These are phyloP conservation scores for Hemitrygon akajei DNA, from an alignment of 2,797 vertebrate genomes.

Conservation along the genomic window DNA sequence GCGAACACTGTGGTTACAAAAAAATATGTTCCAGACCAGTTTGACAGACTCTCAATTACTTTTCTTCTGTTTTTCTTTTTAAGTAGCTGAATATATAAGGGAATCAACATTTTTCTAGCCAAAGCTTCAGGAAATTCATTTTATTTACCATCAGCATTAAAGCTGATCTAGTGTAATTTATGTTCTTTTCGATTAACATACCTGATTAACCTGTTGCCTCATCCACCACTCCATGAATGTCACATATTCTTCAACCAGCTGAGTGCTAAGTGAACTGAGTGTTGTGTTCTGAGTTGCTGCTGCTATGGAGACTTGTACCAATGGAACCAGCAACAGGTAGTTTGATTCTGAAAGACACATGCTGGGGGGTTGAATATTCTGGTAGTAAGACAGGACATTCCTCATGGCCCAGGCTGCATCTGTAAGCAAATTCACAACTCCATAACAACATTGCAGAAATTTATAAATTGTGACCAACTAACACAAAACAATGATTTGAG, in stretches of 20 bases:
- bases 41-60: too few species aligned
- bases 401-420: constrained; percentile 41
- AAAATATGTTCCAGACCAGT: too few species aligned
- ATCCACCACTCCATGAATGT: constrained; percentile 40
- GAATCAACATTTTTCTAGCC: not conserved
- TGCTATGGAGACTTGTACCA: constrained; percentile 40
- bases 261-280: constrained; percentile 38
- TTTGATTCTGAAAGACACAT: constrained; percentile 39
- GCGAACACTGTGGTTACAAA: too few species aligned
- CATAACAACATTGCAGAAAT: not conserved
- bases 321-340: constrained; percentile 44
- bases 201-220: constrained; percentile 34
- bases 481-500: not conserved
- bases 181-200: constrained; percentile 21
- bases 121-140: not conserved
- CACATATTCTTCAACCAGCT: constrained; percentile 44
- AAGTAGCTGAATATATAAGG: not conserved
- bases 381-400: constrained; percentile 46
- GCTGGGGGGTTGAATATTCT: constrained; percentile 41
- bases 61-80: not conserved
- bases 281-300: constrained; percentile 34
- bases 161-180: not conserved
- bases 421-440: constrained; percentile 34
- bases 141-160: not conserved
- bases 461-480: not conserved